Evolutionary conservation across 2,888 invertebrate species (phyloP).

Genomic region (Iphiclides podalirius): DNA sequence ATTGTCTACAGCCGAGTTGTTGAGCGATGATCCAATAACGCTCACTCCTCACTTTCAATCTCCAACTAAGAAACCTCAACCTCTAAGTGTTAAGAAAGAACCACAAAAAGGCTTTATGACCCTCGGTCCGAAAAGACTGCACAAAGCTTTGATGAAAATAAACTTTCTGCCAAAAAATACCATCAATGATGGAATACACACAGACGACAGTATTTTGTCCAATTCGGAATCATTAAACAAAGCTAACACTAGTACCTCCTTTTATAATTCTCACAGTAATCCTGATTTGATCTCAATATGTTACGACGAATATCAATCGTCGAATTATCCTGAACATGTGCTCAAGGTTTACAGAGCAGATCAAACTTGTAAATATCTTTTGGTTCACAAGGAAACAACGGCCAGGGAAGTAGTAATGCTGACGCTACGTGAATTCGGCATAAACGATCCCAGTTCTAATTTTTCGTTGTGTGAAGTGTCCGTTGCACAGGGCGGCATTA

Average conservation of each 20-base stretch:
- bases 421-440: conserved; percentile 96
- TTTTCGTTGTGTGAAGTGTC: conserved; percentile 98
- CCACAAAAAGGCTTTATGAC: conserved; percentile 93
- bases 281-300: conserved; percentile 91
- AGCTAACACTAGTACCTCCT: conserved; percentile 66
- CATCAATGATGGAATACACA: conserved; percentile 83
- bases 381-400: conserved; percentile 96
- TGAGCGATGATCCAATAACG: conserved; percentile 71
- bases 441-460: conserved; percentile 95
- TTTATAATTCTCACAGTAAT: conserved; percentile 93
- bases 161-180: conserved; percentile 93
- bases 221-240: conserved; percentile 79
- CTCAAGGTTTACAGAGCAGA: conserved; percentile 97
- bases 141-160: conserved; percentile 93
- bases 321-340: conserved; percentile 97
- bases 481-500: conserved; percentile 96
- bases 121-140: conserved; percentile 90
- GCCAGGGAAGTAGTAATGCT: conserved; percentile 97
- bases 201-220: conserved; percentile 82
- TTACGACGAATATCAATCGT: conserved; percentile 88
- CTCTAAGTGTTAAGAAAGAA: conserved; percentile 80
- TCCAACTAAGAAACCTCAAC: conserved; percentile 78
- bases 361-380: conserved; percentile 98
- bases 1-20: conserved; percentile 88
- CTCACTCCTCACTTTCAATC: conserved; percentile 75